phyloP scores from a whole-genome alignment of 64 coral and sea anemone genomes.

The Acropora tenuis region DNA sequence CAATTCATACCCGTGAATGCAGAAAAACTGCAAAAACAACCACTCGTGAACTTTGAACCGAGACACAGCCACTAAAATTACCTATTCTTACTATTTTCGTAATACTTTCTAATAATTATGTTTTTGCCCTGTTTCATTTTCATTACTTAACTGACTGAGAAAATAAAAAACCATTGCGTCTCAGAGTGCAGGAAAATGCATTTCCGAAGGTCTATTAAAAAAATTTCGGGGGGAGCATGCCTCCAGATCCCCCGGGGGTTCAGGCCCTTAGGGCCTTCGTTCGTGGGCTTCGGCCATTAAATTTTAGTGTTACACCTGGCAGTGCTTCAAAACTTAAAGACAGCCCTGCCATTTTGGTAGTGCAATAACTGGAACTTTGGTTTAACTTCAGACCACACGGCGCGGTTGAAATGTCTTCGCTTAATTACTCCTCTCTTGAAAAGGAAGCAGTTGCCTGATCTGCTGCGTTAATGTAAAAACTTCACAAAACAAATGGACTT shows the following conservation, averaged over 20 bases:
- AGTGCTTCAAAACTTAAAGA: slow-evolving; percentile 23
- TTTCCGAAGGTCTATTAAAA: slow-evolving; percentile 28
- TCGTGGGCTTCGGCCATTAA: background rate
- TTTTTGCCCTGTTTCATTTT: background rate
- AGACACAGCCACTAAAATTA: background rate
- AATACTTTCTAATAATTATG: background rate
- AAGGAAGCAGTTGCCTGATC: no score
- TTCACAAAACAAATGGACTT: no score
- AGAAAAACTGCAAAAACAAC: background rate
- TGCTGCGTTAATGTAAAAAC: no score
- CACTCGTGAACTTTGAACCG: background rate
- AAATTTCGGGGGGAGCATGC: slow-evolving; percentile 27
- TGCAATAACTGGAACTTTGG: no score
- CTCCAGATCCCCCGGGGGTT: slow-evolving; percentile 1
- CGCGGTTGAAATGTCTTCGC: no score
- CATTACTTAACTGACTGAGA: background rate
- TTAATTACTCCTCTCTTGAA: no score
- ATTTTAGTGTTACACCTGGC: background rate
- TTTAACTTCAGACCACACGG: no score
- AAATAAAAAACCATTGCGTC: slow-evolving; percentile 1
- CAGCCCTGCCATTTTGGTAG: background rate
- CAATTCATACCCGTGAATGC: background rate
- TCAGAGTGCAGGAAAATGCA: slow-evolving; percentile 47
- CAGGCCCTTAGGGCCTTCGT: background rate
- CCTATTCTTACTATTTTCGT: background rate